A percentile compares a stretch with the other conserved stretches of the same genome.
Evolutionary conservation across 2,797 vertebrate genomes (phyloP).

Genomic region (Steatocranus sp.): DNA sequence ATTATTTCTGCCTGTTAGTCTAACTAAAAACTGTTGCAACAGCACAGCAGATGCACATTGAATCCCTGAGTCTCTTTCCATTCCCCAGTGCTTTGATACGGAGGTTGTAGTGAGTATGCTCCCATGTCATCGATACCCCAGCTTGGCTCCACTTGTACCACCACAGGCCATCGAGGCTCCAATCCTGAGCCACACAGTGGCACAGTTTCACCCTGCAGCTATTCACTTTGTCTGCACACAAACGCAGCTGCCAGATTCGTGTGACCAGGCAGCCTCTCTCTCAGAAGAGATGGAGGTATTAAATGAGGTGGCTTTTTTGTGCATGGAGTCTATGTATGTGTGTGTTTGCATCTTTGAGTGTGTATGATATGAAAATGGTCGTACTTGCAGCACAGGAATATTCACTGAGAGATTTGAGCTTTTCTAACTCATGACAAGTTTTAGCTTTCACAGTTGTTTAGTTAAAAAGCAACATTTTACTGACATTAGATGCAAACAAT

Average conservation of each 20-base stretch:
- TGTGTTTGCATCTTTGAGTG: neutral
- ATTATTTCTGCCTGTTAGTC: neutral
- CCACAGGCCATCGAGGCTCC: constrained; percentile 62
- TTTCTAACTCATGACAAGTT: neutral
- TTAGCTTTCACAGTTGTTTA: neutral
- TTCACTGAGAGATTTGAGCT: neutral
- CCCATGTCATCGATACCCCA: constrained; percentile 68
- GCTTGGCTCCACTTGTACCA: constrained; percentile 57
- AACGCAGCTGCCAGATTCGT: constrained; percentile 67
- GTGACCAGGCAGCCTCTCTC: constrained; percentile 59
- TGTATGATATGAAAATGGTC: neutral
- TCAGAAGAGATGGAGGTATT: constrained; percentile 48
- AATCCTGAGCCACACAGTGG: constrained; percentile 61
- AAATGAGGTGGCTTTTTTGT: constrained; percentile 48
- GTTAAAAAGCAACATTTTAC: neutral
- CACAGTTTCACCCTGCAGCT: constrained; percentile 71
- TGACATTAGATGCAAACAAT: neutral
- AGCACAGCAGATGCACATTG: neutral
- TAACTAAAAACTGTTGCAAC: neutral
- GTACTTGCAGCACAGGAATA: constrained; percentile 15
- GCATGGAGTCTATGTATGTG: neutral
- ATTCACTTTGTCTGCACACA: constrained; percentile 71
- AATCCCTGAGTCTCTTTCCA: neutral
- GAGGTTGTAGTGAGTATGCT: constrained; percentile 44
- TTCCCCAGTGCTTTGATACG: constrained; percentile 12